Evolutionary conservation across 1,140 invertebrate genomes (phyloP).

Genomic region (Pectinophora gossypiella): DNA sequence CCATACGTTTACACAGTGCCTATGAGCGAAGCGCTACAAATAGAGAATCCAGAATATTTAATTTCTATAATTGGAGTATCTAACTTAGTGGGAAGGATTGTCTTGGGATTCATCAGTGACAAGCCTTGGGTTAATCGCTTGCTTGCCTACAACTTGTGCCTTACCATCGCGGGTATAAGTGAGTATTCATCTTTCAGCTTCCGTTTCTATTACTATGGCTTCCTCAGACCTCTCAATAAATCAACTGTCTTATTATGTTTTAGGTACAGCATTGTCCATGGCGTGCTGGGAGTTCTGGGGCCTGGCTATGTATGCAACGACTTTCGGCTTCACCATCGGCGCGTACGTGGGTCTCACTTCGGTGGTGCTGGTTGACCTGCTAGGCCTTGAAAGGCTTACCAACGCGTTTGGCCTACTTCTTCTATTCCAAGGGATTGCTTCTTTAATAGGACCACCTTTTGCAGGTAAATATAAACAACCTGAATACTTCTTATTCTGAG

Average conservation of each 20-base stretch:
- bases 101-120: slow-evolving; percentile 90
- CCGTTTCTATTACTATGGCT: no score
- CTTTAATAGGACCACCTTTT: slow-evolving; percentile 91
- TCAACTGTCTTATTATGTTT: slow-evolving; percentile 54
- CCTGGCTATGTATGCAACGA: slow-evolving; percentile 85
- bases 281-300: slow-evolving; percentile 82
- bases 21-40: slow-evolving; percentile 77
- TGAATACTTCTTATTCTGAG: no score
- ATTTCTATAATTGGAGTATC: slow-evolving; percentile 89
- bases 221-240: no score
- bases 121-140: slow-evolving; percentile 92
- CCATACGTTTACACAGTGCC: slow-evolving; percentile 91
- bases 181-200: slow-evolving; percentile 46
- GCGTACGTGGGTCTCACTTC: slow-evolving; percentile 96
- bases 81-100: slow-evolving; percentile 91
- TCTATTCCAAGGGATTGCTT: slow-evolving; percentile 94
- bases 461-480: slow-evolving; percentile 82
- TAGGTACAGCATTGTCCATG: slow-evolving; percentile 87
- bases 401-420: slow-evolving; percentile 95
- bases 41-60: slow-evolving; percentile 79
- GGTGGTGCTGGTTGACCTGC: slow-evolving; percentile 90
- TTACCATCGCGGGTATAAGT: slow-evolving; percentile 90
- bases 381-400: slow-evolving; percentile 91
- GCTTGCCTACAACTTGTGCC: slow-evolving; percentile 90
- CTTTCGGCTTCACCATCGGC: slow-evolving; percentile 93